phyloP scores from a whole-genome alignment of 2,113 vertebrate genomes.

The Ellobius talpinus region DNA sequence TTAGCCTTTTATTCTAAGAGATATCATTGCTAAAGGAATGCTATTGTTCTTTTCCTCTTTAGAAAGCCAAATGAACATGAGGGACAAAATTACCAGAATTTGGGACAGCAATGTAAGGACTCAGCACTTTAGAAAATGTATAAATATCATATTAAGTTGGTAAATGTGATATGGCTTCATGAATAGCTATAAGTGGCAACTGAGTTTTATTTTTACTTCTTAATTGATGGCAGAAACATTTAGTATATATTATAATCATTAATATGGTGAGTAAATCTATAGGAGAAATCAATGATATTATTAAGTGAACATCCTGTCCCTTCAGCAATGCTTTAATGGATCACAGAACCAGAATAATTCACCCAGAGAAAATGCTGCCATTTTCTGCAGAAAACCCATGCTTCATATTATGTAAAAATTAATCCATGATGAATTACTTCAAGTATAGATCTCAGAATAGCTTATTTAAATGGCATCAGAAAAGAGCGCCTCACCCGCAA shows the following conservation, averaged over 20 bases:
- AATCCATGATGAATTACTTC: conserved; percentile 86
- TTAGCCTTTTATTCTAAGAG: background rate
- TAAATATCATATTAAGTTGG: conserved; percentile 66
- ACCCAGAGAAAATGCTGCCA: conserved; percentile 77
- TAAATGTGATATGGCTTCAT: conserved; percentile 78
- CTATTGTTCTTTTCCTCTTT: conserved; percentile 58
- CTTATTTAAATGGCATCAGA: conserved; percentile 85
- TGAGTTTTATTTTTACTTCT: conserved; percentile 78
- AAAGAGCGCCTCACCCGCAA: conserved; percentile 93
- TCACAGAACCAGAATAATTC: conserved; percentile 79
- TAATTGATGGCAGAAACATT: conserved; percentile 73
- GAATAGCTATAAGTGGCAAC: conserved; percentile 54
- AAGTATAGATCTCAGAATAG: conserved; percentile 84
- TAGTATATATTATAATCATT: conserved; percentile 56
- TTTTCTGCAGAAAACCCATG: conserved; percentile 84
- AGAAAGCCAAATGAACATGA: conserved; percentile 64
- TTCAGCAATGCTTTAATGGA: conserved; percentile 70
- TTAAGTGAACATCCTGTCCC: conserved; percentile 72
- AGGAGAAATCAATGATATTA: conserved; percentile 84
- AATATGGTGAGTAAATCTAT: conserved; percentile 74
- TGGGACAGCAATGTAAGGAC: conserved; percentile 60
- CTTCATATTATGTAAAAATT: conserved; percentile 86
- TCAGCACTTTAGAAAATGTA: conserved; percentile 75
- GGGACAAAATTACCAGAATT: conserved; percentile 57
- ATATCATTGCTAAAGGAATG: background rate